These are phyloP conservation scores for Tuta absoluta DNA, from an alignment of 2,888 invertebrate genomes.

Conservation along the genomic window DNA sequence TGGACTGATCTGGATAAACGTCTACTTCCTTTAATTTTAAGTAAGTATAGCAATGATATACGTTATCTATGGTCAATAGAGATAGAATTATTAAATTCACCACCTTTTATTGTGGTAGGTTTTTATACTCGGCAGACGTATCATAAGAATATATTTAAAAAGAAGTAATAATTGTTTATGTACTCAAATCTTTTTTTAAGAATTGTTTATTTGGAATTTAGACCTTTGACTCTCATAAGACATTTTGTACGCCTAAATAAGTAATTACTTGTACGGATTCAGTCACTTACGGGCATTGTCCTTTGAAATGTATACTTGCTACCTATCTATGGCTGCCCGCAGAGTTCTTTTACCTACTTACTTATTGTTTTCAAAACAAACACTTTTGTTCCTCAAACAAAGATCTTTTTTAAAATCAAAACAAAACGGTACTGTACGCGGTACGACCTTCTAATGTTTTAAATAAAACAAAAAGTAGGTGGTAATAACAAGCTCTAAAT, in stretches of 20 bases:
- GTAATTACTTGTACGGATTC: background rate
- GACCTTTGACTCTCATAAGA: background rate
- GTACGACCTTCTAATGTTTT: background rate
- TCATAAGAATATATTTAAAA: too few relatives aligned
- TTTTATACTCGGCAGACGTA: too few relatives aligned
- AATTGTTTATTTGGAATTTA: background rate
- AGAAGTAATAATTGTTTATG: too few relatives aligned
- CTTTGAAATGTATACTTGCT: background rate
- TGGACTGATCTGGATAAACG: background rate
- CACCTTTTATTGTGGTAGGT: too few relatives aligned
- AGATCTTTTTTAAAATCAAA: slow-evolving; percentile 7
- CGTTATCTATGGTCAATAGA: too few relatives aligned
- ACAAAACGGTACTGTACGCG: background rate
- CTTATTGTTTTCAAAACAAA: slow-evolving; percentile 22
- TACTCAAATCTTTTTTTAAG: background rate
- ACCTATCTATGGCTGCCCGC: background rate
- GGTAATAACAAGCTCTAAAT: background rate
- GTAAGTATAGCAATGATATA: too few relatives aligned
- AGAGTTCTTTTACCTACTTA: slow-evolving; percentile 13
- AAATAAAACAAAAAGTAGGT: background rate
- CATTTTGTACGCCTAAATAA: background rate
- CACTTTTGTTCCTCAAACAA: slow-evolving; percentile 11
- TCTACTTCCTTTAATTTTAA: background rate
- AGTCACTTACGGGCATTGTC: background rate
- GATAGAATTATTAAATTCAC: too few relatives aligned